These are phyloP conservation scores for Cataglyphis cursor DNA, from an alignment of 2,888 invertebrate genomes.

Conservation along the genomic window DNA sequence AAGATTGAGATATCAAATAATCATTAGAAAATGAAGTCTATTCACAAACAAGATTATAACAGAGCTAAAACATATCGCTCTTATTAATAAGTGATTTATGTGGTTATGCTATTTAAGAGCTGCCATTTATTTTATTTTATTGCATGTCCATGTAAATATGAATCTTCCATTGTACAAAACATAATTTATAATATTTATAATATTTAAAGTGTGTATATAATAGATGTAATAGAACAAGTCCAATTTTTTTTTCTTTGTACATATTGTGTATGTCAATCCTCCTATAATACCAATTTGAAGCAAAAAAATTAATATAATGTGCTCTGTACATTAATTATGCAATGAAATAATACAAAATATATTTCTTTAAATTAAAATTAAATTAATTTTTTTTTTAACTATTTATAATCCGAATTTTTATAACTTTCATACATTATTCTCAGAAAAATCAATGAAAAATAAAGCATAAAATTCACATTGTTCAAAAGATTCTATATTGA, in stretches of 20 bases:
- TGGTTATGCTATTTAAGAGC: slow-evolving; percentile 6
- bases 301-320: background rate
- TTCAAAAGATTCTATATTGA: background rate
- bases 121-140: slow-evolving; percentile 42
- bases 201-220: slow-evolving; percentile 17
- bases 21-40: background rate
- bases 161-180: slow-evolving; percentile 45
- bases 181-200: slow-evolving; percentile 17
- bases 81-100: background rate
- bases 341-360: background rate
- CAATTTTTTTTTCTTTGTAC: background rate
- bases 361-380: background rate
- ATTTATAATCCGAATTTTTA: background rate
- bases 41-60: background rate
- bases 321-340: background rate
- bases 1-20: background rate
- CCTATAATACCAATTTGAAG: background rate
- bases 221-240: background rate
- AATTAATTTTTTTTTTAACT: background rate
- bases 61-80: background rate
- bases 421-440: background rate
- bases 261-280: background rate
- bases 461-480: background rate
- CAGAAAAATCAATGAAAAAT: background rate
- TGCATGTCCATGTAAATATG: slow-evolving; percentile 30